Evolutionary conservation across 2,797 vertebrate species (phyloP).

Genomic region (Pangasius sanitwongsei): DNA sequence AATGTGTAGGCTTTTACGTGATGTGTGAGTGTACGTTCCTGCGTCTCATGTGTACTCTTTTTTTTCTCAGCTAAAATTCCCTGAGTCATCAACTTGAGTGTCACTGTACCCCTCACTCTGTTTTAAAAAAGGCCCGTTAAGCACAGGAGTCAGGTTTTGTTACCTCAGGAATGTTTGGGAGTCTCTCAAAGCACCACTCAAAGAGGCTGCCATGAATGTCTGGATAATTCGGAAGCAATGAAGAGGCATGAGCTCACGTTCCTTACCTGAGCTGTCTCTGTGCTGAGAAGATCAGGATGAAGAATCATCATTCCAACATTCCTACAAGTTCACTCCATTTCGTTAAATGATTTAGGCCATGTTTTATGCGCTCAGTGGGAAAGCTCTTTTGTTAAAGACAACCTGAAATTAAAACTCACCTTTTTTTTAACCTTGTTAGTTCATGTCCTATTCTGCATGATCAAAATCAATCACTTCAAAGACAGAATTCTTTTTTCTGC

Average conservation of each 20-base stretch:
- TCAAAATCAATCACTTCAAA: neutral
- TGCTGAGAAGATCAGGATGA: conserved; percentile 10
- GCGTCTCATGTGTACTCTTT: conserved; percentile 4
- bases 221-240: conserved; percentile 35
- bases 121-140: conserved; percentile 44
- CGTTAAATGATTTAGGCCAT: neutral
- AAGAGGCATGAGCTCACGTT: conserved; percentile 30
- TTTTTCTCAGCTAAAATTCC: conserved; percentile 56
- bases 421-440: neutral
- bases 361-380: neutral
- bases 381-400: neutral
- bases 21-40: conserved; percentile 23
- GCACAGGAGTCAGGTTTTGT: conserved; percentile 43
- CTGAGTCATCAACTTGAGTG: conserved; percentile 62
- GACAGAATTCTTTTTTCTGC: neutral
- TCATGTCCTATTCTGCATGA: neutral
- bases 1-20: conserved; percentile 19
- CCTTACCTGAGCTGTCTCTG: conserved; percentile 26
- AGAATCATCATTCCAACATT: conserved; percentile 21
- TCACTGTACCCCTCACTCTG: conserved; percentile 58
- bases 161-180: conserved; percentile 53
- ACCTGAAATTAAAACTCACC: neutral
- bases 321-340: conserved; percentile 9
- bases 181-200: conserved; percentile 36
- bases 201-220: conserved; percentile 23